Conservation (phyloP, 92 coral and sea anemone genomes). For the Zoanthus gigantus region DNA sequence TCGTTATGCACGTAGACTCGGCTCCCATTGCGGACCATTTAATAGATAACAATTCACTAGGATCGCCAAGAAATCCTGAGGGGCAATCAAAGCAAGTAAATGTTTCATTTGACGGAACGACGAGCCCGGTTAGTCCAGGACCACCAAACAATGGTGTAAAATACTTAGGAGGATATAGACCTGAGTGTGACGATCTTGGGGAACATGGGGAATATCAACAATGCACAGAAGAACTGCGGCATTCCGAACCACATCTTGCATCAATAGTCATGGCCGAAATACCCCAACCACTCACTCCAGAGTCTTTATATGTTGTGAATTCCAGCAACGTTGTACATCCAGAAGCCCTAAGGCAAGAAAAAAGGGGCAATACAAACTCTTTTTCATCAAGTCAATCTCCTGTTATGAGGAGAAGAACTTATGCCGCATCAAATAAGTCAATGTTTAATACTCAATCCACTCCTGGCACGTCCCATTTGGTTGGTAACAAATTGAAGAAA, state of each 20-base stretch:
- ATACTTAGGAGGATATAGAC: slow-evolving; percentile 88
- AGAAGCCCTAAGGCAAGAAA: slow-evolving; percentile 32
- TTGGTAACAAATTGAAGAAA: slow-evolving; percentile 66
- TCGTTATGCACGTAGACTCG: slow-evolving; percentile 47
- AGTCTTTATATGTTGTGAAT: slow-evolving; percentile 30
- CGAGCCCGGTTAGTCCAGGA: slow-evolving; percentile 44
- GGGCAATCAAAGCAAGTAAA: slow-evolving; percentile 5
- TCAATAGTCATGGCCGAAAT: slow-evolving; percentile 35
- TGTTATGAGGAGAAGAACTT: slow-evolving; percentile 55
- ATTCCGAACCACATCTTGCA: slow-evolving; percentile 38
- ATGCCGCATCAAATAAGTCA: slow-evolving; percentile 45
- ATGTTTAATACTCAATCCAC: slow-evolving; percentile 46
- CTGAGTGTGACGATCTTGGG: slow-evolving; percentile 16
- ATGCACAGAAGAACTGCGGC: neutral
- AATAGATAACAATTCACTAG: neutral
- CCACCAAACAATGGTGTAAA: slow-evolving; percentile 71
- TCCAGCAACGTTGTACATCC: slow-evolving; percentile 7
- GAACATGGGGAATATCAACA: neutral
- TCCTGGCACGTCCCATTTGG: slow-evolving; percentile 52
- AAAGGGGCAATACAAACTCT: slow-evolving; percentile 39
- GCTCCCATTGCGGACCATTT: slow-evolving; percentile 24
- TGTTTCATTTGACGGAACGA: slow-evolving; percentile 23
- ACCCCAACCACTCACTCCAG: slow-evolving; percentile 37
- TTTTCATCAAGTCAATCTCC: slow-evolving; percentile 68
- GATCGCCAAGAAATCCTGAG: slow-evolving; percentile 3